Base-by-base conservation (phyloP, 1,140 invertebrate species). In the Grapholita molesta region DNA sequence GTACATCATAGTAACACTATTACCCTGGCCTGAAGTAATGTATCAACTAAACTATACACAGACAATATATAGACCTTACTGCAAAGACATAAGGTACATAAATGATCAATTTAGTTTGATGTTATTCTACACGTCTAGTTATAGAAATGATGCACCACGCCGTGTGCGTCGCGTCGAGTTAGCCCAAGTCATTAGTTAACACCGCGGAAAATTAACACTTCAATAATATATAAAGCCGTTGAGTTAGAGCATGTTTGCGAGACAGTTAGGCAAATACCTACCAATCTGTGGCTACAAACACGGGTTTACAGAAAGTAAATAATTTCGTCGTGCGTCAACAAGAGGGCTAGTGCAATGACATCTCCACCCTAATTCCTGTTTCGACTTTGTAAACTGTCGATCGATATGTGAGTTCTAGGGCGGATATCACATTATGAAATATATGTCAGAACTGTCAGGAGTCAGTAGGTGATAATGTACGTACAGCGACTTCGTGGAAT, bases 161-260 rank as follows among this genome's bases (percentile, higher is more conserved):
- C 71, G 76, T 53, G 83, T 21, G 32, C 33, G 64, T 18, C 64
- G 64, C n/a, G 38, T 21, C 72, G 57, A 71, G 76, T 84, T 85
- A 79, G 78, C 79, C 73, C 67, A 64, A 75, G 79, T 86, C 81
- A 86, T 79, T 80, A 85, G 55, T 61, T 30, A 9, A 30, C 69
- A 79, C 73, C 70, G 70, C 73, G 73, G 77, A 81, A 83, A 69
- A 81, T 85, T 85, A 84, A 83, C 86, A 86, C 81, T 79, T 82
- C 75, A 78, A 77, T 84, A 83, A 82, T 80, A 81, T 78, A 72
- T 84, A 84, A 82, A 83, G 80, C 73, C 70, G 78, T 87, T 80
- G 77, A 74, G 73, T 72, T 73, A 77, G 64, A 53, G 75, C 72
- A 70, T 83, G 69, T 80, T 83, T 82, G 77, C 67, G 30, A 24